Percentiles rank a stretch among this genome's conserved stretches.
These are phyloP conservation scores for Neogobius melanostomus DNA, from an alignment of 2,113 vertebrate species.

Conservation along the genomic window DNA sequence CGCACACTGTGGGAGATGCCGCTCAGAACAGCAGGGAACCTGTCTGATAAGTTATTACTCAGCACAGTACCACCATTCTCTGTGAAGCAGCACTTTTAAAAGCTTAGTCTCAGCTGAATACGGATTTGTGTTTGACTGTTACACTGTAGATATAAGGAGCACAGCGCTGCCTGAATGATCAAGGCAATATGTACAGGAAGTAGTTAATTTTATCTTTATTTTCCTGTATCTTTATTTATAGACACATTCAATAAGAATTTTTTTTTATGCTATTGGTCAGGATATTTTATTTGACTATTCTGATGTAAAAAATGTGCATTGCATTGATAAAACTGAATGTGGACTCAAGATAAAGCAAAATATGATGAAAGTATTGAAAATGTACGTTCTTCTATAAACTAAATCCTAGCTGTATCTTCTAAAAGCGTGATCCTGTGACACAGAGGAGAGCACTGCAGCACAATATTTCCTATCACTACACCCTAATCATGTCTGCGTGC, in stretches of 20 bases:
- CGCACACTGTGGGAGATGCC: constrained; percentile 2
- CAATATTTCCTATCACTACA: not conserved
- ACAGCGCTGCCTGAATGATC: not conserved
- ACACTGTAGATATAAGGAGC: not conserved
- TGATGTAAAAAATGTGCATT: too few species aligned
- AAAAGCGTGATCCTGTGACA: too few species aligned
- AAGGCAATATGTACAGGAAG: not conserved
- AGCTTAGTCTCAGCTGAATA: not conserved
- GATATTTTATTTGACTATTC: too few species aligned
- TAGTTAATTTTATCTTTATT: not conserved
- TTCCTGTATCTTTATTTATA: too few species aligned
- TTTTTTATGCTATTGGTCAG: too few species aligned
- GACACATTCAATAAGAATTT: too few species aligned
- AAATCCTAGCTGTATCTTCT: too few species aligned
- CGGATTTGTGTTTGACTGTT: not conserved
- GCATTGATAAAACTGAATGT: too few species aligned
- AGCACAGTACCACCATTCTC: constrained; percentile 3
- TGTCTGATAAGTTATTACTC: constrained; percentile 10
- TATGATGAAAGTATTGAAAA: too few species aligned
- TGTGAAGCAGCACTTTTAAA: constrained; percentile 4
- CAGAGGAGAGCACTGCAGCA: too few species aligned
- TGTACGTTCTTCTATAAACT: too few species aligned
- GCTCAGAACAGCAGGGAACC: constrained; percentile 5
- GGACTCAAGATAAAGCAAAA: too few species aligned
- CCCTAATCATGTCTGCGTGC: not conserved